These are phyloP conservation scores for Euclidia mi DNA, from an alignment of 2,888 invertebrate genomes.

Conservation along the genomic window DNA sequence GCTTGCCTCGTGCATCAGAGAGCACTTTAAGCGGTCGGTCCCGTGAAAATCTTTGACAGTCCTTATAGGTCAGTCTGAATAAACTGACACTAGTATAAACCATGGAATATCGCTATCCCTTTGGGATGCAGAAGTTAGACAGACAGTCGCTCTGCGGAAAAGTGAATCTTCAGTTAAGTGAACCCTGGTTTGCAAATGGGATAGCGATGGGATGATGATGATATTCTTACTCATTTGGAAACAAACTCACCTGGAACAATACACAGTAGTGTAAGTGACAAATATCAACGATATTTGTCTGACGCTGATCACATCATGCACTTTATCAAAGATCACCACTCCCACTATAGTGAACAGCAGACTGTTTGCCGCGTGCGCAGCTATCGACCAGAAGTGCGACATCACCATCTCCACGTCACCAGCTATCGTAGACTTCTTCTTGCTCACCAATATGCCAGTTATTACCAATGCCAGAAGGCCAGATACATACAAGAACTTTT, in stretches of 20 bases:
- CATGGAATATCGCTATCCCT: no score
- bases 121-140: no score
- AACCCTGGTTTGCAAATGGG: no score
- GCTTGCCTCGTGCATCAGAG: no score
- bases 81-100: no score
- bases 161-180: no score
- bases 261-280: constrained; percentile 85
- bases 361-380: constrained; percentile 84
- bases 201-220: neutral
- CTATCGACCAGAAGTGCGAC: constrained; percentile 75
- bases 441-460: constrained; percentile 77
- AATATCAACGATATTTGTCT: constrained; percentile 78
- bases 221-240: no score
- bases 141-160: no score
- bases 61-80: no score
- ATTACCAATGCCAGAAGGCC: constrained; percentile 79
- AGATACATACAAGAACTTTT: constrained; percentile 82
- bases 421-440: constrained; percentile 76
- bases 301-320: constrained; percentile 79
- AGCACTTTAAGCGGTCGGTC: no score
- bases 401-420: constrained; percentile 80
- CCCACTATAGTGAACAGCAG: constrained; percentile 91
- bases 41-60: no score
- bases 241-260: constrained; percentile 73
- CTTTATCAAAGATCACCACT: constrained; percentile 89